A percentile compares a stretch with the other conserved stretches of the same genome.
Conservation (phyloP, 1,140 invertebrate species). For the Ooceraea biroi region DNA sequence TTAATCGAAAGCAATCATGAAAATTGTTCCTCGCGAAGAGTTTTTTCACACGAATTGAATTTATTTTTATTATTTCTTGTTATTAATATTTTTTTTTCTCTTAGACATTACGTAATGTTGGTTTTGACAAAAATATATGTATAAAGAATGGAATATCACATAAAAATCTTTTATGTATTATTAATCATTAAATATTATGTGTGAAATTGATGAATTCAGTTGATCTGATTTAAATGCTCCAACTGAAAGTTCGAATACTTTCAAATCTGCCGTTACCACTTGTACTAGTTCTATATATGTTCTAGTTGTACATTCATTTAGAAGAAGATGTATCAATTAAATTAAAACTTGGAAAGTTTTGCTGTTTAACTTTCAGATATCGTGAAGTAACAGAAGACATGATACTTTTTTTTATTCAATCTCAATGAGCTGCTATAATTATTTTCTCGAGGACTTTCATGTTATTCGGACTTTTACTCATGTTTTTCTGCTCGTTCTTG, state of each 20-base stretch:
- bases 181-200: too few relatives aligned
- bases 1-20: neutral
- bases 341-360: neutral
- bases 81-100: neutral
- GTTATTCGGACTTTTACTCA: neutral
- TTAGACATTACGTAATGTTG: too few relatives aligned
- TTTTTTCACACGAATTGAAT: too few relatives aligned
- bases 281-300: too few relatives aligned
- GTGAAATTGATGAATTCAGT: too few relatives aligned
- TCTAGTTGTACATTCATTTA: neutral
- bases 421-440: neutral
- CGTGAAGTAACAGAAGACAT: neutral
- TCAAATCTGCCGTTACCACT: neutral
- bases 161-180: too few relatives aligned
- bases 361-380: neutral
- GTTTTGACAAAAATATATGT: too few relatives aligned
- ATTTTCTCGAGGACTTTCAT: neutral
- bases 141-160: too few relatives aligned
- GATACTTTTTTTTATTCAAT: neutral
- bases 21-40: neutral
- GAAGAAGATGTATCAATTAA: neutral
- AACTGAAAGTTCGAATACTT: conserved; percentile 5
- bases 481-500: neutral
- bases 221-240: too few relatives aligned
- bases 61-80: neutral